Evolutionary conservation across 2,888 invertebrate genomes (phyloP), one percentile per base, ranked within the genome.

Genomic region (Acanthococcus lagerstroemiae): DNA sequence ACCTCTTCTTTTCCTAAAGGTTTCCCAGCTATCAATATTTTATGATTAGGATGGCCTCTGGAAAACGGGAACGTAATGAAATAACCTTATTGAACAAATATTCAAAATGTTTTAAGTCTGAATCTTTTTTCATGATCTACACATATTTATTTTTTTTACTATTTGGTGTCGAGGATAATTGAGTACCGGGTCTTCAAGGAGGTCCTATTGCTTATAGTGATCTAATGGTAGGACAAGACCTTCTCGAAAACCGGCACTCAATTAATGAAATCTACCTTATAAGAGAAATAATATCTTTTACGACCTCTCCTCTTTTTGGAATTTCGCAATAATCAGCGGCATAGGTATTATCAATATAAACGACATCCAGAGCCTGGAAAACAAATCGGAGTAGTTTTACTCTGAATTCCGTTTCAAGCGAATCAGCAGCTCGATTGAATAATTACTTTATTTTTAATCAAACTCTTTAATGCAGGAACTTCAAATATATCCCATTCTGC

Each of bases 1-100:
- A 68, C 56, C 46, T 68, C 68, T 61, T 67, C 68, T 55, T 69
- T 69, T 17, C 69, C 69, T 21, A 68, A 63, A n/a, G 66, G 54
- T 30, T 67, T 66, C 21, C 67, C 60, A 37, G 67, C 65, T 50
- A 69, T 52, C 1, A 67, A 17, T n/a, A 69, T 63, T 65, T 67
- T 63, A 37, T 67, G 61, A 9, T 67, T 55, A 1, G 67, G 67
- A 19, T 65, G 66, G 30, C 46, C 46, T 45, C 69, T 69, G 52
- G 7, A 67, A 68, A 55, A 17, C 15, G 21, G 21, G 22, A 65
- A 65, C 21, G 26, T 22, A 26, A 19, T 37, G 37, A 7, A 15
- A 37, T 37, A 15, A 37, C 7, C 15, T 9, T 37, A 37, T 37
- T 37, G 24, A 24, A 57, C n/a, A n/a, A n/a, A n/a, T n/a, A n/a